Percentiles rank a stretch among this genome's conserved stretches.
Evolutionary conservation across 2,888 invertebrate species (phyloP).

Genomic region (Nysson spinosus): DNA sequence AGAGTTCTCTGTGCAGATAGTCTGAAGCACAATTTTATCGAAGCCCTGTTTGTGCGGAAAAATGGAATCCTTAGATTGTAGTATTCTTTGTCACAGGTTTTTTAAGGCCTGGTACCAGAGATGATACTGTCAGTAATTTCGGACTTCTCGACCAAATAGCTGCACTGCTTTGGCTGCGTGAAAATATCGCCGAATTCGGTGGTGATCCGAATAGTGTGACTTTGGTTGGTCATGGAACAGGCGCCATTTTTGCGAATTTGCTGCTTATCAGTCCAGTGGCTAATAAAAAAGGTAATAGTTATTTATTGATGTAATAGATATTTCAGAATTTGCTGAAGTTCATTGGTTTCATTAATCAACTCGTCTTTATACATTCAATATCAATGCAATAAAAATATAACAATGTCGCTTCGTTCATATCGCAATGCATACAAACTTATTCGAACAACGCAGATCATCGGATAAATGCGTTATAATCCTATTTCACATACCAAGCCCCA

Average conservation of each 20-base stretch:
- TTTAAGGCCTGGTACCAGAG: slow-evolving; percentile 86
- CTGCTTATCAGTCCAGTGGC: slow-evolving; percentile 95
- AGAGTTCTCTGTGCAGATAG: neutral
- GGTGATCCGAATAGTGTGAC: slow-evolving; percentile 94
- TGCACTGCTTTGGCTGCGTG: slow-evolving; percentile 95
- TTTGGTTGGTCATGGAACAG: slow-evolving; percentile 95
- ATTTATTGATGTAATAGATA: neutral
- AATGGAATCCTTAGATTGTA: neutral
- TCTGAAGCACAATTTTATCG: neutral
- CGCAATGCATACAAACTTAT: too few relatives aligned
- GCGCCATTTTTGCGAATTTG: slow-evolving; percentile 95
- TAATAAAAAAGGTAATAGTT: slow-evolving; percentile 76
- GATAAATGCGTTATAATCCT: too few relatives aligned
- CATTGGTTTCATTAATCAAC: too few relatives aligned
- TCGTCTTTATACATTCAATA: too few relatives aligned
- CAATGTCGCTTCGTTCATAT: too few relatives aligned
- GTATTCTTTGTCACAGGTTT: slow-evolving; percentile 80
- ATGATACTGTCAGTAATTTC: slow-evolving; percentile 90
- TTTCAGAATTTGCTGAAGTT: too few relatives aligned
- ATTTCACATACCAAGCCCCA: too few relatives aligned
- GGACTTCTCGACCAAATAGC: slow-evolving; percentile 96
- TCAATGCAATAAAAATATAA: too few relatives aligned
- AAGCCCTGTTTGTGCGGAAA: neutral
- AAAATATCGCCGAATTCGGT: slow-evolving; percentile 93
- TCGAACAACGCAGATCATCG: too few relatives aligned